Percentiles rank a stretch among this genome's conserved stretches.
Conservation (phyloP, 2,888 invertebrate genomes). For the Dasypogon diadema region DNA sequence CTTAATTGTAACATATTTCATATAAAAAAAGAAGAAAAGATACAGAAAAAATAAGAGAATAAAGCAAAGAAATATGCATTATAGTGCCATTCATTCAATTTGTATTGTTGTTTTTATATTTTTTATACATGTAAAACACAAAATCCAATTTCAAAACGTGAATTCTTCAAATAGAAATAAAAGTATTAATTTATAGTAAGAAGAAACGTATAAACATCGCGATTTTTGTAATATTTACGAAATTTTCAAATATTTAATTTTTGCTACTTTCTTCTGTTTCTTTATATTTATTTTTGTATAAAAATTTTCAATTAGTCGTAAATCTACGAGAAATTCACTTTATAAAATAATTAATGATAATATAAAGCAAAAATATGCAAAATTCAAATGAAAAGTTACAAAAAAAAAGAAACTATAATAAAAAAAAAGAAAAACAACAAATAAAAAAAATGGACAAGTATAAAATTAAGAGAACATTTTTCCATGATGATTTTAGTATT, state of each 20-base stretch:
- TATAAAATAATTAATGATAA: conserved; percentile 25
- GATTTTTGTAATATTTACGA: background rate
- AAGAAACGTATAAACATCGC: background rate
- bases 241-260: background rate
- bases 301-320: conserved; percentile 21
- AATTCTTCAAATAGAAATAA: background rate
- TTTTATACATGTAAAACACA: conserved; percentile 31
- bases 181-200: background rate
- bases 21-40: conserved; percentile 33
- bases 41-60: background rate
- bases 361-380: conserved; percentile 17
- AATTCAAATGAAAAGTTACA: conserved; percentile 1
- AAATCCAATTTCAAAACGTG: background rate
- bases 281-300: conserved; percentile 28
- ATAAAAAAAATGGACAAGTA: conserved; percentile 30
- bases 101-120: conserved; percentile 41
- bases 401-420: too few relatives aligned
- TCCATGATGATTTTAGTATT: conserved; percentile 26
- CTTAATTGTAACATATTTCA: conserved; percentile 32
- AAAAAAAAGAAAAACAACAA: conserved; percentile 6
- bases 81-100: conserved; percentile 43
- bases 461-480: conserved; percentile 25
- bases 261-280: background rate
- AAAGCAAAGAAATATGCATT: conserved; percentile 28
- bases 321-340: background rate